Percentiles rank a stretch among this genome's conserved stretches.
Evolutionary conservation across 2,113 vertebrate genomes (phyloP).

Genomic region (Crotalus helleri): DNA sequence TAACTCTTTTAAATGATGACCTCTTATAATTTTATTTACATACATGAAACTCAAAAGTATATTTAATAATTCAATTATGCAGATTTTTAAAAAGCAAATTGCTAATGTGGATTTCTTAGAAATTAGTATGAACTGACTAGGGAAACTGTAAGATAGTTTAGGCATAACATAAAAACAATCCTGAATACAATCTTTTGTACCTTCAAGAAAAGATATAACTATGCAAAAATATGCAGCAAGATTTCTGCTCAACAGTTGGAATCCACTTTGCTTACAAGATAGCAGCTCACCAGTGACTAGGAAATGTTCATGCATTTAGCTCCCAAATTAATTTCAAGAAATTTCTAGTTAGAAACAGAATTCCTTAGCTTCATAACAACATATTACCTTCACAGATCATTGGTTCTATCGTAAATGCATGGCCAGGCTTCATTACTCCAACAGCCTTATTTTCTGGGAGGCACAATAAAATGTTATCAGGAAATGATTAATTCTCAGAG

Average conservation of each 20-base stretch:
- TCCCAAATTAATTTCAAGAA: background rate
- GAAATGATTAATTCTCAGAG: background rate
- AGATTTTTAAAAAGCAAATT: background rate
- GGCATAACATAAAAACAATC: background rate
- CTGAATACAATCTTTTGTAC: background rate
- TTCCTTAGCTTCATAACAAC: slow-evolving; percentile 5
- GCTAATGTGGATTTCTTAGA: background rate
- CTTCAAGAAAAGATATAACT: background rate
- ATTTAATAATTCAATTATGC: background rate
- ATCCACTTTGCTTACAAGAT: background rate
- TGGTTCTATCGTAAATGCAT: slow-evolving; percentile 97
- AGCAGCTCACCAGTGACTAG: background rate
- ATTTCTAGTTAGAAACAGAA: background rate
- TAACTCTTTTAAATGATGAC: background rate
- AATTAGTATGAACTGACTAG: background rate
- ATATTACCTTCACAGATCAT: slow-evolving; percentile 99
- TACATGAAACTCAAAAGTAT: background rate
- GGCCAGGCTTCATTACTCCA: slow-evolving; percentile 97
- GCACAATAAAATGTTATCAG: background rate
- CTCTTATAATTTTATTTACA: background rate
- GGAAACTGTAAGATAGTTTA: background rate
- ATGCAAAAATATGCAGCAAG: background rate
- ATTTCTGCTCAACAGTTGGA: background rate
- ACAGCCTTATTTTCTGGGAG: slow-evolving; percentile 98
- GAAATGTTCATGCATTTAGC: background rate